phyloP scores from a whole-genome alignment of 2,797 vertebrate species.

The Xenops minutus region DNA sequence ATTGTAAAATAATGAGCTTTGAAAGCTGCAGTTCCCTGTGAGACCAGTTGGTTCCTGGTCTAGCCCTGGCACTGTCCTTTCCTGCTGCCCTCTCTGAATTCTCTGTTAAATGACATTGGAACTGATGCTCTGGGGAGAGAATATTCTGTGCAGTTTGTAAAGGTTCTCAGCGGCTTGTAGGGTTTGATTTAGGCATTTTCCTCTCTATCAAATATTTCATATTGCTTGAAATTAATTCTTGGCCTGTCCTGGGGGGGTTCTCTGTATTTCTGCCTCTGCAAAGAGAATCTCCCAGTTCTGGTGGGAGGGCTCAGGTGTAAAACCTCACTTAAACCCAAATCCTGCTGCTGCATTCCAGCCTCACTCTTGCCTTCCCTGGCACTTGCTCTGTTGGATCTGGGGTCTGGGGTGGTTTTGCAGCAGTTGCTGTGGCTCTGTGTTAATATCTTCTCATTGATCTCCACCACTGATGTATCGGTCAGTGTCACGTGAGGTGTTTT shows the following conservation, averaged over 20 bases:
- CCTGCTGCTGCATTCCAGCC: neutral
- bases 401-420: neutral
- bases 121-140: neutral
- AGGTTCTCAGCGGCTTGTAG: neutral
- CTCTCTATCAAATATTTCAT: neutral
- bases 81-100: neutral
- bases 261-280: neutral
- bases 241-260: neutral
- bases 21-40: neutral
- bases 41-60: neutral
- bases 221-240: neutral
- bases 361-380: neutral
- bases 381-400: neutral
- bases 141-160: neutral
- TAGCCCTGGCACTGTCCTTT: neutral
- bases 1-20: neutral
- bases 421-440: neutral
- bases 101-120: neutral
- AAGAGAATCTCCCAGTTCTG: fast-evolving
- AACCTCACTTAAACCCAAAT: neutral
- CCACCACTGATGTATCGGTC: neutral
- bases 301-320: neutral
- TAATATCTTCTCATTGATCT: neutral
- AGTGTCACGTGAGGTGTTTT: neutral
- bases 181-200: neutral